Base-by-base conservation (phyloP, 2,797 vertebrate species). In the Danio jaintianensis region DNA sequence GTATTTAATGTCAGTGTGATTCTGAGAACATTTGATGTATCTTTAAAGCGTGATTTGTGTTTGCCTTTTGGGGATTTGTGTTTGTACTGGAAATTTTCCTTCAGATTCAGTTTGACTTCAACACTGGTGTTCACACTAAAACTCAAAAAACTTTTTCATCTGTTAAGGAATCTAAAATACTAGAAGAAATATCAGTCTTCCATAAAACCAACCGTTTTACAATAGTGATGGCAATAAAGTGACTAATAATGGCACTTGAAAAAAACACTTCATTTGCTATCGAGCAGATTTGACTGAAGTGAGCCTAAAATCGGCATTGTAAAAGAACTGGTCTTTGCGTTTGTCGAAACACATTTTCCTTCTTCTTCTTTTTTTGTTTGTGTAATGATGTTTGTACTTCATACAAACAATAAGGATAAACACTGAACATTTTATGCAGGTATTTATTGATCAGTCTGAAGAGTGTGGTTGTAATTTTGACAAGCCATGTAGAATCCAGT, bases 401-500 rank as follows among this genome's bases (percentile, higher is more conserved):
- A 75, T 84, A 80, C 55, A 62, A 22, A 38, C 64, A 55, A 79
- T 78, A 74, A 77, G 73, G 36, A 79, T 67, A 79, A 83, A 85
- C 84, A 87, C 82, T 87, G 86, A 85, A 86, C 85, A 81, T 84
- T 83, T 84, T 83, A 85, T 85, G 80, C 70, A 80, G 78, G 62
- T 85, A 85, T 87, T 87, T 85, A 85, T 87, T 87, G 84, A 84
- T 68, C 18, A 70, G 15, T 62, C 48, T 56, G 20, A 55, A 75
- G 47, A 52, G 42, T 71, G 82, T 77, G 78, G 22, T 68, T 48
- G 59, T 78, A 69, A 78, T 83, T 62, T 29, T 72, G 48, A 63
- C 67, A 85, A 77, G 72, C 84, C 73, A 73, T 82, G 77, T 70
- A 67, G 63, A 79, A 66, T 75, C 62, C 43, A 59, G 8, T 69